phyloP scores from a whole-genome alignment of 2,113 vertebrate species.

The Shinisaurus crocodilurus region DNA sequence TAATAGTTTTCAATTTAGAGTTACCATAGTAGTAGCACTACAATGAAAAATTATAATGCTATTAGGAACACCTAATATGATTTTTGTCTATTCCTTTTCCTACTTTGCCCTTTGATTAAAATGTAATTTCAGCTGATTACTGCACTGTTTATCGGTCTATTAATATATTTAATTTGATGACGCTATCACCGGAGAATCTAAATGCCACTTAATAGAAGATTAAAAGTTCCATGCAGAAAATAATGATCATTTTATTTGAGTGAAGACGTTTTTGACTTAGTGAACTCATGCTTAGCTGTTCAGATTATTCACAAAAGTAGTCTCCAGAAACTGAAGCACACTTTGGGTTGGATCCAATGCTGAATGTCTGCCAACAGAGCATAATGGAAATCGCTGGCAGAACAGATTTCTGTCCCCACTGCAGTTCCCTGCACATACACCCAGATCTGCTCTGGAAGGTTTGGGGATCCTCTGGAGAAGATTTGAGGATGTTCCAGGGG shows the following conservation, averaged over 20 bases:
- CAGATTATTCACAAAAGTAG: background rate
- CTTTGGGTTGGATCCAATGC: no score
- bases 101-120: slow-evolving; percentile 39
- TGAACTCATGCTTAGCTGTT: background rate
- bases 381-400: no score
- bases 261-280: background rate
- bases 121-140: slow-evolving; percentile 18
- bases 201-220: slow-evolving; percentile 5
- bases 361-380: no score
- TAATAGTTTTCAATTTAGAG: slow-evolving; percentile 33
- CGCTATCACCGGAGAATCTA: slow-evolving; percentile 9
- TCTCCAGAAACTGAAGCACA: background rate
- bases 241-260: slow-evolving; percentile 8
- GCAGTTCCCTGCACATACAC: no score
- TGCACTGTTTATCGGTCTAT: slow-evolving; percentile 31
- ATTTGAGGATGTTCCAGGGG: no score
- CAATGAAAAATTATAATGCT: slow-evolving; percentile 24
- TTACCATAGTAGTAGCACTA: slow-evolving; percentile 14
- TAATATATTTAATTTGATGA: slow-evolving; percentile 35
- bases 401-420: no score
- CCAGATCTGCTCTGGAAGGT: no score
- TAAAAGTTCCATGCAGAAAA: slow-evolving; percentile 21
- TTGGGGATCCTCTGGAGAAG: no score
- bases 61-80: slow-evolving; percentile 24
- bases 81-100: slow-evolving; percentile 28